Conservation (phyloP, 2,888 invertebrate species). For the Hydropsyche betteni region DNA sequence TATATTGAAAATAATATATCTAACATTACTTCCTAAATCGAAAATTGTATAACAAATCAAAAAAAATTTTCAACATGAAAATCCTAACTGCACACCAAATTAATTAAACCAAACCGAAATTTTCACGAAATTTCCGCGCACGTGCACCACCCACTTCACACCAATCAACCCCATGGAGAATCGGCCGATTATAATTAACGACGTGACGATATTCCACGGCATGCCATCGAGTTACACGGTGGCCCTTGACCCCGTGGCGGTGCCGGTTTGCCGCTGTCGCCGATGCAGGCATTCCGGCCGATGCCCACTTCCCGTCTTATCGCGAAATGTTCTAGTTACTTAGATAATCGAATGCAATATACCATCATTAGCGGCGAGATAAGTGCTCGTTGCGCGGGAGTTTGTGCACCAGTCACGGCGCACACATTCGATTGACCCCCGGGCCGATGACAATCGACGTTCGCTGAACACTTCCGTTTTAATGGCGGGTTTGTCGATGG, state of each 20-base stretch:
- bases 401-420: slow-evolving; percentile 30
- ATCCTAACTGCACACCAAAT: too few relatives aligned
- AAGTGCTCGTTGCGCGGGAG: slow-evolving; percentile 30
- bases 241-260: slow-evolving; percentile 36
- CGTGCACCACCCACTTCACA: not conserved
- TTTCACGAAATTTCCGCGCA: too few relatives aligned
- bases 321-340: slow-evolving; percentile 48
- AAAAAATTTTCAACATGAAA: too few relatives aligned
- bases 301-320: slow-evolving; percentile 33
- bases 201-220: slow-evolving; percentile 15
- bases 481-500: too few relatives aligned
- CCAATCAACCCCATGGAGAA: slow-evolving; percentile 8
- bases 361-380: slow-evolving; percentile 48
- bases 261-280: slow-evolving; percentile 34
- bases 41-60: too few relatives aligned
- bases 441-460: slow-evolving; percentile 9
- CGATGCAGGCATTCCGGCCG: slow-evolving; percentile 17
- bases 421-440: slow-evolving; percentile 31
- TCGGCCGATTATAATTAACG: slow-evolving; percentile 17
- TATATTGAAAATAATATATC: too few relatives aligned
- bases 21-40: too few relatives aligned
- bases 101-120: too few relatives aligned
- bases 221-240: slow-evolving; percentile 35
- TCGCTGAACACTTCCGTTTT: not conserved
- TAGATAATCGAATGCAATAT: slow-evolving; percentile 47